These are phyloP conservation scores for Agapornis roseicollis DNA, from an alignment of 2,113 vertebrate species.

Conservation along the genomic window DNA sequence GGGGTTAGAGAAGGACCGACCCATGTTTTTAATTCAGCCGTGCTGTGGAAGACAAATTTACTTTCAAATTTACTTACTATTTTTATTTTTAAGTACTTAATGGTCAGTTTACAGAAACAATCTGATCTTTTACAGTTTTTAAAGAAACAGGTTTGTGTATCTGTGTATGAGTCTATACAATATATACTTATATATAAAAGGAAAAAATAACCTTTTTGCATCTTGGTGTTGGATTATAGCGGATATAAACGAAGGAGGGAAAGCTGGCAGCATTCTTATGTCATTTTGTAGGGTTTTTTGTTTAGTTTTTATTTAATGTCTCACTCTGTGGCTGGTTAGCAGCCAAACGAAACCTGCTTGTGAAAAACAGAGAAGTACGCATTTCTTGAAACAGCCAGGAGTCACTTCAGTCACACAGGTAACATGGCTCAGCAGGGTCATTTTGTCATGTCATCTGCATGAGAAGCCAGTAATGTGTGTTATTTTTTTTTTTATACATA, in stretches of 20 bases:
- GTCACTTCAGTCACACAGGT: not conserved
- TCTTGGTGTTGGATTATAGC: not conserved
- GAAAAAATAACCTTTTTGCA: not conserved
- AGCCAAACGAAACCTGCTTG: not conserved
- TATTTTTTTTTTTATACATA: not conserved
- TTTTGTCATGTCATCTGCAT: not conserved
- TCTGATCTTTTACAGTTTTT: not conserved
- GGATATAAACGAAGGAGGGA: not conserved
- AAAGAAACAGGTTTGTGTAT: not conserved
- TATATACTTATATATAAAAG: not conserved
- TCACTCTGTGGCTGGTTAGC: not conserved
- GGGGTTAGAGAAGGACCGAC: not conserved
- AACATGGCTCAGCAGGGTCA: not conserved
- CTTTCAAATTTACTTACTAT: not conserved
- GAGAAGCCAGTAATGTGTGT: not conserved
- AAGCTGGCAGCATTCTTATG: not conserved
- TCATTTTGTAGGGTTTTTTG: not conserved
- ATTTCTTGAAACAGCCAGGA: not conserved
- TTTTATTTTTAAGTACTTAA: not conserved
- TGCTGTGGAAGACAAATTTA: not conserved
- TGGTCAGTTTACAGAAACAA: not conserved
- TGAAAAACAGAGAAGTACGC: not conserved
- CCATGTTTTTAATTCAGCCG: not conserved
- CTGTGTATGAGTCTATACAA: not conserved
- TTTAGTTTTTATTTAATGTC: not conserved